Evolutionary conservation across 2,797 vertebrate species (phyloP).

Genomic region (Pagetopsis macropterus): DNA sequence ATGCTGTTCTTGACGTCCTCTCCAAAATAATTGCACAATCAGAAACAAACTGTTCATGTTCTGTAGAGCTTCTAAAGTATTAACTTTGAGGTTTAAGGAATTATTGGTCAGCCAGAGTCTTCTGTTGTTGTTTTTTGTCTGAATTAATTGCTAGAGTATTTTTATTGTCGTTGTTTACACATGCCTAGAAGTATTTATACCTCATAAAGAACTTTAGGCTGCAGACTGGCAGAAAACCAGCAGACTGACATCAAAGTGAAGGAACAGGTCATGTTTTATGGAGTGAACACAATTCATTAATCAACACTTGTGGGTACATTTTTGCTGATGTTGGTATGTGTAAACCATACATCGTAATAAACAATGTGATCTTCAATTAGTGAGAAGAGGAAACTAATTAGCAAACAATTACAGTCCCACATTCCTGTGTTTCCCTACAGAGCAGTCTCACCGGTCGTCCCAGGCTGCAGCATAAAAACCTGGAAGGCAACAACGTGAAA

Average conservation of each 20-base stretch:
- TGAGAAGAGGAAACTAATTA: constrained; percentile 66
- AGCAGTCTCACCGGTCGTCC: constrained; percentile 44
- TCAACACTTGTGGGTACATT: constrained; percentile 55
- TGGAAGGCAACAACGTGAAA: constrained; percentile 52
- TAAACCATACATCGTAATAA: constrained; percentile 52
- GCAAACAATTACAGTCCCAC: constrained; percentile 70
- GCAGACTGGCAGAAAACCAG: constrained; percentile 25
- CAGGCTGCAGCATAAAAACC: constrained; percentile 46
- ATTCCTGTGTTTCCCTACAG: constrained; percentile 57
- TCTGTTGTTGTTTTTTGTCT: constrained; percentile 7
- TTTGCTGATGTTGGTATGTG: constrained; percentile 54
- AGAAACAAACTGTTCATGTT: constrained; percentile 11
- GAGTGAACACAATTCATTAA: constrained; percentile 52
- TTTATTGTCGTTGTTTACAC: constrained; percentile 7
- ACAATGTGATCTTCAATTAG: constrained; percentile 66
- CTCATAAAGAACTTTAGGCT: constrained; percentile 19
- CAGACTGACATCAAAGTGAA: constrained; percentile 2
- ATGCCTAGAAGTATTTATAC: constrained; percentile 13
- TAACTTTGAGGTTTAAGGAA: constrained; percentile 3
- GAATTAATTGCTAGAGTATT: constrained; percentile 21
- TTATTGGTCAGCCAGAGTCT: not conserved
- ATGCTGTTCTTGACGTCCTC: not conserved
- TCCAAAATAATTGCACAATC: constrained; percentile 12
- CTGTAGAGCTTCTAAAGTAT: constrained; percentile 7
- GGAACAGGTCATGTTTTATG: constrained; percentile 34